Conservation (phyloP, 2,797 vertebrate species). For the Aeoliscus strigatus region DNA sequence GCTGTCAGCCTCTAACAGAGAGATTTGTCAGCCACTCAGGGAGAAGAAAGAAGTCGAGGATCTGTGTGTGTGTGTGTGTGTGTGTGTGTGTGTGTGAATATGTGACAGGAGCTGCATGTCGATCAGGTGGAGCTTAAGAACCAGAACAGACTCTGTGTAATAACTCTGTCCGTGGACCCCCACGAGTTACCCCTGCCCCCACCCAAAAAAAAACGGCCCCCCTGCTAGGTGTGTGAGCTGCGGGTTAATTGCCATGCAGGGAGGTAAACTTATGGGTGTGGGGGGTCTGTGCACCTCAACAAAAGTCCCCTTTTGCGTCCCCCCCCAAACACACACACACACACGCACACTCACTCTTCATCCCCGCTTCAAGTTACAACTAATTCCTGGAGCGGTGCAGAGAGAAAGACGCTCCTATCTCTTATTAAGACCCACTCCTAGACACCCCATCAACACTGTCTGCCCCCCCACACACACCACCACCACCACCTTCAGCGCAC, state of each 20-base stretch:
- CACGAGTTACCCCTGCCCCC: constrained; percentile 52
- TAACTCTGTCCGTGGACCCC: constrained; percentile 59
- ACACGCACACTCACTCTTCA: no score
- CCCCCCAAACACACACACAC: no score
- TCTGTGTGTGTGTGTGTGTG: constrained; percentile 16
- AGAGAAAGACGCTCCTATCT: constrained; percentile 68
- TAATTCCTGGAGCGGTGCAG: constrained; percentile 71
- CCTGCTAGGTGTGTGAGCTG: constrained; percentile 57
- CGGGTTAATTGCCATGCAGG: constrained; percentile 76
- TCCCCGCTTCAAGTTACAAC: constrained; percentile 68
- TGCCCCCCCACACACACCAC: constrained; percentile 11
- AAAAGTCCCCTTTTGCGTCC: constrained; percentile 53
- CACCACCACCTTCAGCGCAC: constrained; percentile 18
- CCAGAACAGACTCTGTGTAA: constrained; percentile 58
- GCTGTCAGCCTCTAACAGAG: constrained; percentile 66
- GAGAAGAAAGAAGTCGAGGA: constrained; percentile 64
- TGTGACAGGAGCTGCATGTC: constrained; percentile 39
- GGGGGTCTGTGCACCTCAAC: constrained; percentile 72
- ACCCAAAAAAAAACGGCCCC: constrained; percentile 51
- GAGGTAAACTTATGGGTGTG: constrained; percentile 70
- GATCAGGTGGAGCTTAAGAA: constrained; percentile 59
- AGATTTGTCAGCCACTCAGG: constrained; percentile 65
- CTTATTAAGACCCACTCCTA: constrained; percentile 71
- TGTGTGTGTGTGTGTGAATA: constrained; percentile 16
- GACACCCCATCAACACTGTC: constrained; percentile 59